Base-by-base conservation (phyloP, 1,140 invertebrate species). In the Ephestia elutella region DNA sequence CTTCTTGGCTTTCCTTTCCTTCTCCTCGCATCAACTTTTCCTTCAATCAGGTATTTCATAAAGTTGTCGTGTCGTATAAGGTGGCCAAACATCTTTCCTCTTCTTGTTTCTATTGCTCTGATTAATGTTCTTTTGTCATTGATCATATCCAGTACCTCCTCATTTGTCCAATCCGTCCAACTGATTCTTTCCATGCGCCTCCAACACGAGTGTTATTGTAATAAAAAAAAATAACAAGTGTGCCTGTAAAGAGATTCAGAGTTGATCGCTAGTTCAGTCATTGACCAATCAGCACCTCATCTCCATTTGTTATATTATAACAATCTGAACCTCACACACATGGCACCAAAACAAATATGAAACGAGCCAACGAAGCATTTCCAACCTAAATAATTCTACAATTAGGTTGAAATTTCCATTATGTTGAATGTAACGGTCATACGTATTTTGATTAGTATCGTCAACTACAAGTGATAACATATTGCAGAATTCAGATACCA, bases 261-360 rank as follows among this genome's bases (percentile, higher is more conserved):
- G 32, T 38, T 44, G 38, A 44, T 44, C 13, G 38, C 15, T 44
- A 44, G 20, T 53, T 25, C 19, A 50, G 49, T 50, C n/a, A 2
- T 2, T 25, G 13, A n/a, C 5, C 5, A 20, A 53, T 25, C 19
- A 25, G 20, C 19, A 13, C 20, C 15, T 53, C 50, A 53, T 53
- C 18, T 25, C 19, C 50, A 53, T 53, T 53, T 53, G 20, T 50
- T 50, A n/a, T n/a, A n/a, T n/a, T n/a, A 53, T 18, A 53, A 25
- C 50, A 53, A 53, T 53, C 50, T 44, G n/a, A 25, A 53, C 19
- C 21, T 1, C 38, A 44, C 38, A 53, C 49, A 50, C 11, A 53
- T 53, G 50, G 50, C 50, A 53, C 13, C 18, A 53, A 53, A 53
- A 53, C 50, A 53, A 53, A 53, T 53, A 20, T n/a, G 19, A n/a